A percentile compares a stretch with the other conserved stretches of the same genome.
These are phyloP conservation scores for Haplochromis vanheusdeni DNA, from an alignment of 2,113 vertebrate genomes.

Conservation along the genomic window DNA sequence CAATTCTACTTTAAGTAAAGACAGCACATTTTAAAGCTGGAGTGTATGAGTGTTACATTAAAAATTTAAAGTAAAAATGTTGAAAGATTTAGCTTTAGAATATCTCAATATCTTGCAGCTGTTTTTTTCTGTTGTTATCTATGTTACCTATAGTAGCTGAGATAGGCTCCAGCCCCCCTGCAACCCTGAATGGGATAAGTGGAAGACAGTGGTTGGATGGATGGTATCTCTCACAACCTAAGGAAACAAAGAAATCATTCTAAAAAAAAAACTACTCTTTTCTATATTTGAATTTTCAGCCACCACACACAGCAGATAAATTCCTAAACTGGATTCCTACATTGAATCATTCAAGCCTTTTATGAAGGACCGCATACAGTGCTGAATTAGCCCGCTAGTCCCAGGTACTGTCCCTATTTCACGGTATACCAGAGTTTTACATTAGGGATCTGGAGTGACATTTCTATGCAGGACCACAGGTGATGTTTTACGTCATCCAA, in stretches of 20 bases:
- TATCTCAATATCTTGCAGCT: neutral
- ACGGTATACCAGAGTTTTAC: neutral
- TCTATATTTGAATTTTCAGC: neutral
- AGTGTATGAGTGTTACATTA: neutral
- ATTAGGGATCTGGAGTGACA: neutral
- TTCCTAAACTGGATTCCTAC: neutral
- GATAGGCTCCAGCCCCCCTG: neutral
- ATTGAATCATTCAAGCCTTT: neutral
- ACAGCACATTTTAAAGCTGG: neutral
- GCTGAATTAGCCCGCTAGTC: fast-evolving
- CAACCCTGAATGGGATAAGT: neutral
- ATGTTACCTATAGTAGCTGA: neutral
- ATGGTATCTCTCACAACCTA: neutral
- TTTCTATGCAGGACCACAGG: neutral
- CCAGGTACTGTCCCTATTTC: neutral
- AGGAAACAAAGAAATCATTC: neutral
- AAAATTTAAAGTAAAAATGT: neutral
- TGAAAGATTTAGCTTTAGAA: neutral
- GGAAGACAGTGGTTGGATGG: neutral
- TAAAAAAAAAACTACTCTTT: fast-evolving
- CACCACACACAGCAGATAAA: neutral
- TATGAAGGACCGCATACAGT: neutral
- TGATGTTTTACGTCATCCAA: neutral
- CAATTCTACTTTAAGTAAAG: neutral
- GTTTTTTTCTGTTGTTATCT: neutral